phyloP scores from a whole-genome alignment of 2,888 invertebrate species.

The Masnerella sp. region DNA sequence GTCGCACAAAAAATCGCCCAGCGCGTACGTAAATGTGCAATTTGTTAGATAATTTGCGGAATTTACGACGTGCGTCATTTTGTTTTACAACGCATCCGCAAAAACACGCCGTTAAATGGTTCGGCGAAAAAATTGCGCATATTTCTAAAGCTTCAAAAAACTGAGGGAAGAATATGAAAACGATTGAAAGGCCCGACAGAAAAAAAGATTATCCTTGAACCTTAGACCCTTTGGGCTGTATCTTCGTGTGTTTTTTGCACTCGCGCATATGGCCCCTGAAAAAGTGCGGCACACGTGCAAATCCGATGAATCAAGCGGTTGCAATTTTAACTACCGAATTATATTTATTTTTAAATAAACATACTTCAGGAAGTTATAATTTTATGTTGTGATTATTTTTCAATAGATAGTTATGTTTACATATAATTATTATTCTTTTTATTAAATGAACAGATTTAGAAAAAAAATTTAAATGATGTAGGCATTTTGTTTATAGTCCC shows the following conservation, averaged over 20 bases:
- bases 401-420: no score
- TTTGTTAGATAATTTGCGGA: conserved; percentile 50
- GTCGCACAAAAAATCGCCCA: conserved; percentile 12
- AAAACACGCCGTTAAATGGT: conserved; percentile 28
- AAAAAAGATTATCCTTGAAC: conserved; percentile 59
- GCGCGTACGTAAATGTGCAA: conserved; percentile 30
- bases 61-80: conserved; percentile 43
- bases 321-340: conserved; percentile 57
- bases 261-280: conserved; percentile 7
- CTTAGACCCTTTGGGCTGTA: conserved; percentile 55
- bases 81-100: conserved; percentile 37
- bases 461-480: no score
- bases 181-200: conserved; percentile 50
- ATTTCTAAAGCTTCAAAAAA: conserved; percentile 53
- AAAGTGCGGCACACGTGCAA: conserved; percentile 32
- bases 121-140: conserved; percentile 44
- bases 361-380: no score
- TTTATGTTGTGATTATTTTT: no score
- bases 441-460: no score
- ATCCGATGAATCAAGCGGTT: conserved; percentile 41
- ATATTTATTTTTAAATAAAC: neutral
- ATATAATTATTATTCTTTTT: no score
- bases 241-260: conserved; percentile 33
- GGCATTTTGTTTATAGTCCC: no score
- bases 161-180: conserved; percentile 47